Evolutionary conservation across 2,888 invertebrate species (phyloP).

Genomic region (Xanthorhoe designata): DNA sequence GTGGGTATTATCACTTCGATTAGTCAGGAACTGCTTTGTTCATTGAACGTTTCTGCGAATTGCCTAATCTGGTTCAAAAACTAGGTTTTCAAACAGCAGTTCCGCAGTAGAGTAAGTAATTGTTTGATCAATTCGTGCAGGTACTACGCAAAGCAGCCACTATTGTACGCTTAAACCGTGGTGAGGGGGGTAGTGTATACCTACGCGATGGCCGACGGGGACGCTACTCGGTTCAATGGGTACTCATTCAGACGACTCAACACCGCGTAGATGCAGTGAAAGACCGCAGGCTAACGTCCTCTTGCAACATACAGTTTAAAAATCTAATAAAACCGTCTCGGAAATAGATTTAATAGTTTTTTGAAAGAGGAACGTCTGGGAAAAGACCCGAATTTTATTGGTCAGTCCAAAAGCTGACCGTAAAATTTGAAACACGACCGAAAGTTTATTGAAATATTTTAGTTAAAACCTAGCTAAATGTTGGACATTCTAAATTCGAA

Average conservation of each 20-base stretch:
- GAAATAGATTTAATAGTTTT: slow-evolving; percentile 26
- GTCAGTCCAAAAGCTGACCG: slow-evolving; percentile 39
- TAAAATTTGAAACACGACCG: slow-evolving; percentile 40
- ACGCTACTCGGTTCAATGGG: slow-evolving; percentile 71
- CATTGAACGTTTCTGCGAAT: slow-evolving; percentile 17
- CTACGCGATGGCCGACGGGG: slow-evolving; percentile 46
- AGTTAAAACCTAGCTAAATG: slow-evolving; percentile 14
- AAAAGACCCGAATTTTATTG: slow-evolving; percentile 39
- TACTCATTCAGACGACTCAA: slow-evolving; percentile 67
- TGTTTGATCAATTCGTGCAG: slow-evolving; percentile 29
- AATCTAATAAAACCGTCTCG: neutral
- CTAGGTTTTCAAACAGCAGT: slow-evolving; percentile 20
- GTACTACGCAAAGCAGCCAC: slow-evolving; percentile 21
- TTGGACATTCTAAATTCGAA: slow-evolving; percentile 5
- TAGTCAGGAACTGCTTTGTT: slow-evolving; percentile 9
- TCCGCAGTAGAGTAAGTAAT: slow-evolving; percentile 22
- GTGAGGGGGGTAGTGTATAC: slow-evolving; percentile 54
- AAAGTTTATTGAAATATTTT: slow-evolving; percentile 36
- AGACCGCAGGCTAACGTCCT: slow-evolving; percentile 46
- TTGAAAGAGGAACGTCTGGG: slow-evolving; percentile 17
- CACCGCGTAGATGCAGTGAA: slow-evolving; percentile 64
- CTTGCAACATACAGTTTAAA: slow-evolving; percentile 47
- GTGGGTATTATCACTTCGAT: neutral
- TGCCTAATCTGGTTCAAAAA: neutral
- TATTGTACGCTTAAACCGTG: slow-evolving; percentile 45